Evolutionary conservation across 2,797 vertebrate species (phyloP).

Genomic region (Anguilla obscura): DNA sequence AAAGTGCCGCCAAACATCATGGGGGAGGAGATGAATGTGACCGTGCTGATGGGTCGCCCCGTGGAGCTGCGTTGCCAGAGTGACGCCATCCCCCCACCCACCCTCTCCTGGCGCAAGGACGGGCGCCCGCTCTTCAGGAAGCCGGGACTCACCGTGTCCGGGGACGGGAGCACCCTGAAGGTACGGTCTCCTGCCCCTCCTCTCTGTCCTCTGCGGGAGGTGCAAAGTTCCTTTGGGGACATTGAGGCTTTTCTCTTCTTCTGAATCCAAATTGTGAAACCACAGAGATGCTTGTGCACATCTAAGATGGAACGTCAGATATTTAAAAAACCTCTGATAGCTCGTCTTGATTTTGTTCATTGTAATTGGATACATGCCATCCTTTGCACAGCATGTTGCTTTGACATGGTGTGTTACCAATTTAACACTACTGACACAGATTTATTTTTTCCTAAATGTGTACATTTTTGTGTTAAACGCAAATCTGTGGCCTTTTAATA

Average conservation of each 20-base stretch:
- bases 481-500: slow-evolving; percentile 20
- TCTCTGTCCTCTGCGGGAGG: not conserved
- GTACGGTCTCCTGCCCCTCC: slow-evolving; percentile 55
- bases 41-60: slow-evolving; percentile 73
- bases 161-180: slow-evolving; percentile 79
- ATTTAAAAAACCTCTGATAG: not conserved
- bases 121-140: slow-evolving; percentile 82
- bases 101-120: slow-evolving; percentile 86
- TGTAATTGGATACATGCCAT: not conserved
- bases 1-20: slow-evolving; percentile 91
- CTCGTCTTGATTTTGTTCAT: not conserved
- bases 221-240: not conserved
- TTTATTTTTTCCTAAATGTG: not conserved
- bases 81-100: slow-evolving; percentile 83
- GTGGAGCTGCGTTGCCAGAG: slow-evolving; percentile 85
- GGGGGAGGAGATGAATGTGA: slow-evolving; percentile 92
- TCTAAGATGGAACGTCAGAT: not conserved
- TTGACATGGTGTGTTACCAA: not conserved
- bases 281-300: not conserved
- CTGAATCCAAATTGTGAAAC: not conserved
- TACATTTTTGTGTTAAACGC: not conserved
- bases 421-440: not conserved
- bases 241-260: not conserved
- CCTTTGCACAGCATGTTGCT: not conserved
- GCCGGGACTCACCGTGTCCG: slow-evolving; percentile 77